These are phyloP conservation scores for Bursaphelenchus mucronatus DNA, from an alignment of 1,140 invertebrate genomes.

Conservation along the genomic window DNA sequence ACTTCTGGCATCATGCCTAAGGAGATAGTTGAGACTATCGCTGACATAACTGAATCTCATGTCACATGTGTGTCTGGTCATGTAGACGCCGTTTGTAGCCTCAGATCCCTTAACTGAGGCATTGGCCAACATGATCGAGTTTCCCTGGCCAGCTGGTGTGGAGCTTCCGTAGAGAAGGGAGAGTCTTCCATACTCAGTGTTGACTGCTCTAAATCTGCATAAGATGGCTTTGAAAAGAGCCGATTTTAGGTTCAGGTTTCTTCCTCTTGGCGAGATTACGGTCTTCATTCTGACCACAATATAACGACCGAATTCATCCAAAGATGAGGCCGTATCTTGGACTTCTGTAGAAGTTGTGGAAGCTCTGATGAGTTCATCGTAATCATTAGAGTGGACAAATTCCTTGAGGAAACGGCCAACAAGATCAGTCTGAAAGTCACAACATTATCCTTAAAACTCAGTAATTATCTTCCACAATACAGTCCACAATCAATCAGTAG, in stretches of 20 bases:
- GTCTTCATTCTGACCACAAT: conserved; percentile 52
- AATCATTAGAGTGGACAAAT: conserved; percentile 43
- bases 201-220: conserved; percentile 35
- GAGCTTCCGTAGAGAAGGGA: conserved; percentile 31
- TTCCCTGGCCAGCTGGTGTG: conserved; percentile 40
- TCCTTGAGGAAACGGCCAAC: conserved; percentile 46
- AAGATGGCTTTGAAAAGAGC: conserved; percentile 45
- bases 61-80: conserved; percentile 56
- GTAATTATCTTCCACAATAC: too few species aligned
- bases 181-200: conserved; percentile 27
- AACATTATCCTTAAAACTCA: not conserved
- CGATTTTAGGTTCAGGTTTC: conserved; percentile 33
- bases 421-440: conserved; percentile 50
- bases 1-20: conserved; percentile 41
- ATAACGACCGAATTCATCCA: conserved; percentile 28
- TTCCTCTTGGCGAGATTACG: conserved; percentile 42
- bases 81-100: conserved; percentile 40
- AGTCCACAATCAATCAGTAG: not conserved
- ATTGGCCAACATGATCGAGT: conserved; percentile 23
- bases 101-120: conserved; percentile 36
- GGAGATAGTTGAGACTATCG: conserved; percentile 47
- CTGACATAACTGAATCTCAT: conserved; percentile 52
- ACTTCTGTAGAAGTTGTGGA: conserved; percentile 21
- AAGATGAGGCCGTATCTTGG: conserved; percentile 19
- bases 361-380: conserved; percentile 39